Evolutionary conservation across 1,140 invertebrate species (phyloP).

Genomic region (Acromyrmex heyeri): DNA sequence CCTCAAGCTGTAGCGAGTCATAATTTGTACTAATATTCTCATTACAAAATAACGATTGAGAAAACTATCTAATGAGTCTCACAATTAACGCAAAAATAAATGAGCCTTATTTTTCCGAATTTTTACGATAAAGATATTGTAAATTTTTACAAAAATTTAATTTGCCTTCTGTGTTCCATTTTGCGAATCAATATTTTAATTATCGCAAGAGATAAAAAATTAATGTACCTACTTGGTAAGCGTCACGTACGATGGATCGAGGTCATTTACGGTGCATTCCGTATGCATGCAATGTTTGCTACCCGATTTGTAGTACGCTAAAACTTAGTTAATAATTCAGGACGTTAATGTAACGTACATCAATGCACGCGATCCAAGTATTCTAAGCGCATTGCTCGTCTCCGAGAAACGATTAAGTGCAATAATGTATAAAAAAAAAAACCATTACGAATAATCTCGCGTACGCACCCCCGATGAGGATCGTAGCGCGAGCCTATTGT

Average conservation of each 20-base stretch:
- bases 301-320: constrained; percentile 72
- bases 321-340: constrained; percentile 75
- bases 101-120: not conserved
- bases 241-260: constrained; percentile 67
- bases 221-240: constrained; percentile 68
- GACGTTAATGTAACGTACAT: constrained; percentile 63
- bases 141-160: not conserved
- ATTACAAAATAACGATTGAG: not conserved
- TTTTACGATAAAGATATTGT: not conserved
- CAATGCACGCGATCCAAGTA: not conserved
- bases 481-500: constrained; percentile 23
- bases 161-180: not conserved
- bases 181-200: constrained; percentile 47
- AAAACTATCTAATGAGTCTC: not conserved
- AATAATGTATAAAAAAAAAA: not conserved
- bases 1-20: not conserved
- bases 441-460: not conserved
- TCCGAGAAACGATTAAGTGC: constrained; percentile 4
- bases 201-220: constrained; percentile 66
- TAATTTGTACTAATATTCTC: not conserved
- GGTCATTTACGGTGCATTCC: constrained; percentile 69
- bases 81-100: not conserved
- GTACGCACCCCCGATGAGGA: not conserved
- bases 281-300: constrained; percentile 64
- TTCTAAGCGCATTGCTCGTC: constrained; percentile 13